Conservation (phyloP, 2,888 invertebrate species). For the Vanessa cardui region DNA sequence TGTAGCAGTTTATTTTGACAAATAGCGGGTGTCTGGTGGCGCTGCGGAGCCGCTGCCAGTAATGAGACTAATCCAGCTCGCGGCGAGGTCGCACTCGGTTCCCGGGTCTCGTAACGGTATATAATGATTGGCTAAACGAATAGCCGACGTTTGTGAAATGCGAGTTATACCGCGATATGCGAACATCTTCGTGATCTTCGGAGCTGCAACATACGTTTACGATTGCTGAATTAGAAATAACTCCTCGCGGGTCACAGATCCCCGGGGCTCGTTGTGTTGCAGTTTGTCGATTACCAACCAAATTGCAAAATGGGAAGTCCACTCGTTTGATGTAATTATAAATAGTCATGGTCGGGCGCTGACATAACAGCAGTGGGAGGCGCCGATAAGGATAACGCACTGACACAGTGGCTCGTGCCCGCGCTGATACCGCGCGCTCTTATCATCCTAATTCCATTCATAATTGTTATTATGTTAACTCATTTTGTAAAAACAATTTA, state of each 20-base stretch:
- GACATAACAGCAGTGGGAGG: slow-evolving; percentile 23
- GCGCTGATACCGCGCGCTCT: slow-evolving; percentile 7
- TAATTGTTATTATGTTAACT: neutral
- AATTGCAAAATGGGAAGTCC: slow-evolving; percentile 16
- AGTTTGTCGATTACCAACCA: neutral
- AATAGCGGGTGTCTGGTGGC: slow-evolving; percentile 45
- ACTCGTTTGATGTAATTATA: slow-evolving; percentile 6
- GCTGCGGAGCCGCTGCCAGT: slow-evolving; percentile 27
- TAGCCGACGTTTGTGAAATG: slow-evolving; percentile 30
- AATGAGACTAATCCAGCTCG: slow-evolving; percentile 45
- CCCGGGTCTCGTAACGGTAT: slow-evolving; percentile 40
- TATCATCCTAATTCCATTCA: slow-evolving; percentile 8
- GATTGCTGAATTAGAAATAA: too few species aligned
- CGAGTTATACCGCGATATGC: slow-evolving; percentile 22
- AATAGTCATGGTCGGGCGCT: neutral
- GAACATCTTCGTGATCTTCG: slow-evolving; percentile 8
- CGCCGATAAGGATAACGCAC: slow-evolving; percentile 33
- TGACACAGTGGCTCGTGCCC: slow-evolving; percentile 41
- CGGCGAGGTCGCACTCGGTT: slow-evolving; percentile 29
- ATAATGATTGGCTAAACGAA: slow-evolving; percentile 36
- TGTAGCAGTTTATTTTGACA: slow-evolving; percentile 50
- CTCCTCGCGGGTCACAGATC: too few species aligned
- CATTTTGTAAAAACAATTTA: too few species aligned
- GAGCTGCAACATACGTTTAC: neutral
- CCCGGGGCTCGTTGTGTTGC: neutral